Base-by-base conservation (phyloP, 30 jellyfish, hydroid and myxozoan species). In the Chironex yamaguchii region DNA sequence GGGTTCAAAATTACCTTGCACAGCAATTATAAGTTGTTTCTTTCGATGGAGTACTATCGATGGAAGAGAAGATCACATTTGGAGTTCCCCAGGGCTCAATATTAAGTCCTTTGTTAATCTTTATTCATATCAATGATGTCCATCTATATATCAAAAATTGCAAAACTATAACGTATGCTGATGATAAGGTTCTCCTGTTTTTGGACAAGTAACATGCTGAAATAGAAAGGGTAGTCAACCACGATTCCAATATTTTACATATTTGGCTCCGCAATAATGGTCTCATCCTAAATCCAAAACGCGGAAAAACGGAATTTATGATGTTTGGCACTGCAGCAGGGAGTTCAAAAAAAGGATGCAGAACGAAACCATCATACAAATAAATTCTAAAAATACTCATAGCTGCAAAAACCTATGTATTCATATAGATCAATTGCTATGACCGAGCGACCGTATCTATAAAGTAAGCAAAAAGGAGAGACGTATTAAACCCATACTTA, bases 11-110 rank as follows among this genome's bases (percentile, higher is more conserved):
- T 31, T 3, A 64, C 29, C 62, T 64, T 31, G 54, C 68, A 54
- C 9, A 9, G n/a, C 73, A 49, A 30, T 36, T 71, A 3, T 76
- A 63, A 80, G 48, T 36, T 80, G 89, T 53, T 4, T 62, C 27
- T 31, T 48, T 12, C 48, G 87, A 80, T 50, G 89, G 91, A 14
- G 79, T 6, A 64, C 11, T 14, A 14, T 80, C 89, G 14, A 52
- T 30, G 26, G 34, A 28, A 48, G 77, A 62, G 34, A n/a, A 62
- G 4, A 36, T 80, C 29, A 62, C 88, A 23, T 71, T 17, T 64
- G 89, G 91, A 0, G 91, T 80, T 21, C 91, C 87, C 23, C 90
- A 78, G 42, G 90, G 90, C 22, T 78, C 90, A 20, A 78, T 78
- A 14, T 13, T 78, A 67, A 86, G 87, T 9, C 90, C 87, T 22